Percentiles rank a stretch among this genome's conserved stretches.
phyloP scores from a whole-genome alignment of 2,113 vertebrate genomes.

The Onychostruthus taczanowskii region DNA sequence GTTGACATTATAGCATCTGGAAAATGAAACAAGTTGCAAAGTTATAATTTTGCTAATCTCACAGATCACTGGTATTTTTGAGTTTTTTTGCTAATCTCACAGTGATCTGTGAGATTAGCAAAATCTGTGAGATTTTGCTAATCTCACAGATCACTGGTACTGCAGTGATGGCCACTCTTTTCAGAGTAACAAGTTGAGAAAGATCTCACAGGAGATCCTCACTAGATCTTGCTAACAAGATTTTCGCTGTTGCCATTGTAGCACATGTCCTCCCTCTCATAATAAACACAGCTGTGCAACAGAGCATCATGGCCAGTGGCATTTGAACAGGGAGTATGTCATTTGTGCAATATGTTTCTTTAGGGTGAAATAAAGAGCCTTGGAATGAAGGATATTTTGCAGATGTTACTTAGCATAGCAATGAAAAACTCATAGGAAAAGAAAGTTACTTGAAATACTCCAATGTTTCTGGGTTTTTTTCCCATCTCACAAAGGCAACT shows the following conservation, averaged over 20 bases:
- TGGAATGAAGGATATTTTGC: not conserved
- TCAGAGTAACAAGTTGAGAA: not conserved
- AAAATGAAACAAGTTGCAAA: not conserved
- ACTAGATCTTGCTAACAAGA: not conserved
- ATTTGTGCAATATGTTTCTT: not conserved
- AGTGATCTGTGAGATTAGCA: no score
- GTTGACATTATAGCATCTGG: not conserved
- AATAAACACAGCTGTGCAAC: not conserved
- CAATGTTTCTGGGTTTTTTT: not conserved
- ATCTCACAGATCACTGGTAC: not conserved
- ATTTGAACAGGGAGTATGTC: not conserved
- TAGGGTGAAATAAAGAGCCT: not conserved
- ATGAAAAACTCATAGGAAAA: not conserved
- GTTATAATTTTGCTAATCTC: not conserved
- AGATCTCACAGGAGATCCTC: not conserved
- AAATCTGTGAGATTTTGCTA: no score
- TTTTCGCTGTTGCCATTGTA: not conserved
- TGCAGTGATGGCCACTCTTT: not conserved
- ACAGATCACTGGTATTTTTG: not conserved
- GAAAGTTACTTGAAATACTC: not conserved
- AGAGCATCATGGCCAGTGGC: not conserved
- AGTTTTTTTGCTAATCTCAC: not conserved
- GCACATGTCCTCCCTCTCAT: not conserved
- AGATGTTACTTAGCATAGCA: not conserved
- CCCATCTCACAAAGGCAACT: not conserved